A percentile compares a stretch with the other conserved stretches of the same genome.
Evolutionary conservation across 2,797 vertebrate genomes (phyloP).

Genomic region (Protonibea diacanthus): DNA sequence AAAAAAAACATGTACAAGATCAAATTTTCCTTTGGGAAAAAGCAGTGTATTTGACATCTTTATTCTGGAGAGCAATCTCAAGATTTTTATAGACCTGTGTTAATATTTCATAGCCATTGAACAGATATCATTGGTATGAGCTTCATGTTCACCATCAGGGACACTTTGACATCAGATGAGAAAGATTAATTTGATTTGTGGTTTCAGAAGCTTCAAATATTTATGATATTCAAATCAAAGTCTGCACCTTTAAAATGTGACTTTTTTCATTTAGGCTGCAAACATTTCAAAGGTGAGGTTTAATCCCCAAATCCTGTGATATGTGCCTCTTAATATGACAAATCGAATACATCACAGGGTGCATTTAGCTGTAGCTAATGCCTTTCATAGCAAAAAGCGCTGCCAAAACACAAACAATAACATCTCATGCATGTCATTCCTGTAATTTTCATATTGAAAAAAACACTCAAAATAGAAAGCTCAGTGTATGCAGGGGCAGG

Average conservation of each 20-base stretch:
- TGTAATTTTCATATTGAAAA: not conserved
- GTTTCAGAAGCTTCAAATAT: constrained; percentile 35
- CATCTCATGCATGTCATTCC: not conserved
- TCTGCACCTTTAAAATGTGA: not conserved
- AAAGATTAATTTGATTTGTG: constrained; percentile 29
- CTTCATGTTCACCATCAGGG: constrained; percentile 9
- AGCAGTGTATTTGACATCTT: not conserved
- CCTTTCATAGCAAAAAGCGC: not conserved
- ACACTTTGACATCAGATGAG: constrained; percentile 1
- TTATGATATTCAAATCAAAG: constrained; percentile 36
- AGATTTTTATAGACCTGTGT: not conserved
- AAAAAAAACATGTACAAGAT: not conserved
- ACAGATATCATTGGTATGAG: constrained; percentile 31
- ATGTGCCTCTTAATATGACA: constrained; percentile 6
- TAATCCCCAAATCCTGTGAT: constrained; percentile 17
- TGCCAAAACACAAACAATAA: not conserved
- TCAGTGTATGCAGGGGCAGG: not conserved
- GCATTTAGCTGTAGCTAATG: constrained; percentile 12
- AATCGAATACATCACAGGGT: not conserved
- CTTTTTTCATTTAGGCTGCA: constrained; percentile 20
- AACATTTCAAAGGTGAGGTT: constrained; percentile 19
- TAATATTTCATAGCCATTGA: constrained; percentile 16
- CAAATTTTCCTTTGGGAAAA: not conserved
- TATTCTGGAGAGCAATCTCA: not conserved
- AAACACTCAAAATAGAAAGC: not conserved